Evolutionary conservation across 2,888 invertebrate species (phyloP).

Genomic region (Acrobasis suavella): DNA sequence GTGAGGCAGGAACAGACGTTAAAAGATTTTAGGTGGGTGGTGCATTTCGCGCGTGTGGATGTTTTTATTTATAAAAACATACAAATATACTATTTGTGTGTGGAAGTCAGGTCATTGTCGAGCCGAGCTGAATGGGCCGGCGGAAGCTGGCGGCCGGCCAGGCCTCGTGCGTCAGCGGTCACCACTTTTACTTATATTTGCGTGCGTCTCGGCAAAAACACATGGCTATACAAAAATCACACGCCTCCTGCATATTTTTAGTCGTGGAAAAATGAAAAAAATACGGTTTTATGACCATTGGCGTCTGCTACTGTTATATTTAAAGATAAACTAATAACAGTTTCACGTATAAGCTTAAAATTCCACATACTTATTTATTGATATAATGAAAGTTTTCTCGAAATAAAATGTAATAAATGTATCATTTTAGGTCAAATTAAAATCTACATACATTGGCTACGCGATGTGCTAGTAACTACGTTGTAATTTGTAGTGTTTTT

Average conservation of each 20-base stretch:
- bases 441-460: too few relatives aligned
- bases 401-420: too few relatives aligned
- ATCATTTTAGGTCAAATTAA: too few relatives aligned
- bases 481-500: neutral
- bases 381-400: too few relatives aligned
- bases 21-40: neutral
- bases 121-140: slow-evolving; percentile 66
- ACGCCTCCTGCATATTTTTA: slow-evolving; percentile 34
- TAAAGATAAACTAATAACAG: neutral
- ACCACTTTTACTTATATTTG: slow-evolving; percentile 50
- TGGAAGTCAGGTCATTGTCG: slow-evolving; percentile 75
- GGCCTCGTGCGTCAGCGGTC: slow-evolving; percentile 62
- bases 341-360: neutral
- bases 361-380: too few relatives aligned
- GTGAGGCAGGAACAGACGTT: too few relatives aligned
- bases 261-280: neutral
- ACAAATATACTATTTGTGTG: slow-evolving; percentile 40
- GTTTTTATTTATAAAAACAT: slow-evolving; percentile 32
- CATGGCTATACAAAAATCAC: slow-evolving; percentile 34
- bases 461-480: too few relatives aligned
- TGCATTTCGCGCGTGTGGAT: slow-evolving; percentile 14
- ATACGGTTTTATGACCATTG: slow-evolving; percentile 7
- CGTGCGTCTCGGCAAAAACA: slow-evolving; percentile 47
- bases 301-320: neutral
- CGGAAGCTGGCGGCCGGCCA: slow-evolving; percentile 73